Conservation (phyloP, 2,888 invertebrate species). For the Nephrotoma guestfalica region DNA sequence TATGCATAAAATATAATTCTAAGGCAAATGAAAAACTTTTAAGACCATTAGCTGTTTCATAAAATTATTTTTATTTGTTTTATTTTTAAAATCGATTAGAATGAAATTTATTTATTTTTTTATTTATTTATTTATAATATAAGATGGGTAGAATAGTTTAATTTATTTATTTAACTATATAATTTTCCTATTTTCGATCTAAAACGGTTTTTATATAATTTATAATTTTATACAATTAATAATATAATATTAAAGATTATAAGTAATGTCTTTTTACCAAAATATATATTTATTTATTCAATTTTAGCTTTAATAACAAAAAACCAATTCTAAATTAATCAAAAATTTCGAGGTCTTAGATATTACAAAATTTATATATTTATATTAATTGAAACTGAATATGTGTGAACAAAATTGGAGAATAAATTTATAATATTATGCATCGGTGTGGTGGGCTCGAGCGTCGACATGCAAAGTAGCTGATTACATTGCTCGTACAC, state of each 20-base stretch:
- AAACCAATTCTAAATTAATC: neutral
- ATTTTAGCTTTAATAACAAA: neutral
- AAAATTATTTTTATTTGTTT: neutral
- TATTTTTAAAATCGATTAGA: neutral
- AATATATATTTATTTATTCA: neutral
- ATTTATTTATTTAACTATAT: neutral
- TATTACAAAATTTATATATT: neutral
- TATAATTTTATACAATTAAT: neutral
- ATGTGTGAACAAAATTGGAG: neutral
- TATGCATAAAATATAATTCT: neutral
- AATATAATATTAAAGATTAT: neutral
- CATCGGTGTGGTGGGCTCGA: neutral
- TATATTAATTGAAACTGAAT: neutral
- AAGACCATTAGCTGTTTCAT: neutral
- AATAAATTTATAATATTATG: neutral
- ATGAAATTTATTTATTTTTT: neutral
- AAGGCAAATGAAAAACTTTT: neutral
- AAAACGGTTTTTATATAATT: neutral
- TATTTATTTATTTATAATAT: neutral
- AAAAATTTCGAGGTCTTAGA: neutral
- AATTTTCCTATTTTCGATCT: neutral
- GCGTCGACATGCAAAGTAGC: neutral
- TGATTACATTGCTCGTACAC: neutral
- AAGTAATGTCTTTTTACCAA: neutral
- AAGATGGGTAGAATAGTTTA: neutral